Conservation (phyloP, 2,797 vertebrate genomes). For the Enteromius argenteus region DNA sequence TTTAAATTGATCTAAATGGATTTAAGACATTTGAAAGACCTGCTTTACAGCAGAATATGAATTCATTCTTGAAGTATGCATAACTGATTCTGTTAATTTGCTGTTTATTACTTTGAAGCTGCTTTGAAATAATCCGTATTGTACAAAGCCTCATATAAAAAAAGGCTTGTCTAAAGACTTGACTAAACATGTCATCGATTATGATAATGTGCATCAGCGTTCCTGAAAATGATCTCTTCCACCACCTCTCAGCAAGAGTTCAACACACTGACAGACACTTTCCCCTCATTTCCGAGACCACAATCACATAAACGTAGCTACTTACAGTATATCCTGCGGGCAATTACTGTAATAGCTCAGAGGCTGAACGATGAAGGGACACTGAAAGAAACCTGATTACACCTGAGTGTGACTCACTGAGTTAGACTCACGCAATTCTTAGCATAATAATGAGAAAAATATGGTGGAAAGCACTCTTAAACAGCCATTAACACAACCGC, state of each 20-base stretch:
- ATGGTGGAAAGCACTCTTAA: not conserved
- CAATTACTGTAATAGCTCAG: conserved; percentile 75
- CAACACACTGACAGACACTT: conserved; percentile 17
- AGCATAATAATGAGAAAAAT: conserved; percentile 8
- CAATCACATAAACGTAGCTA: conserved; percentile 72
- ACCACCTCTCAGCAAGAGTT: not conserved
- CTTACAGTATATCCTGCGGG: conserved; percentile 68
- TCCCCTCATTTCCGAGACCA: not conserved
- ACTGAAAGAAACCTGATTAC: conserved; percentile 45
- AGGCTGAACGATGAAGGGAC: conserved; percentile 13
- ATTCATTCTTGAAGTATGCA: not conserved
- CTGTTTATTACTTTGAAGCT: not conserved
- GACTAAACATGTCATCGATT: not conserved
- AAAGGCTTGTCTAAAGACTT: not conserved
- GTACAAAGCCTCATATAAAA: not conserved
- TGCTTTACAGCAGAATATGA: not conserved
- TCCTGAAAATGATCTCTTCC: not conserved
- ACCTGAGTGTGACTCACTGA: not conserved
- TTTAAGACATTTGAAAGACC: not conserved
- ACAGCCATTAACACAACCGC: conserved; percentile 24
- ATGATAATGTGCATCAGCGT: not conserved
- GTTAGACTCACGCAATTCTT: not conserved
- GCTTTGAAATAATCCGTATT: not conserved
- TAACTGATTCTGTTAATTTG: not conserved
- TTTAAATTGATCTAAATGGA: not conserved